Evolutionary conservation across 2,888 invertebrate species (phyloP).

Genomic region (Heliconius cydno): DNA sequence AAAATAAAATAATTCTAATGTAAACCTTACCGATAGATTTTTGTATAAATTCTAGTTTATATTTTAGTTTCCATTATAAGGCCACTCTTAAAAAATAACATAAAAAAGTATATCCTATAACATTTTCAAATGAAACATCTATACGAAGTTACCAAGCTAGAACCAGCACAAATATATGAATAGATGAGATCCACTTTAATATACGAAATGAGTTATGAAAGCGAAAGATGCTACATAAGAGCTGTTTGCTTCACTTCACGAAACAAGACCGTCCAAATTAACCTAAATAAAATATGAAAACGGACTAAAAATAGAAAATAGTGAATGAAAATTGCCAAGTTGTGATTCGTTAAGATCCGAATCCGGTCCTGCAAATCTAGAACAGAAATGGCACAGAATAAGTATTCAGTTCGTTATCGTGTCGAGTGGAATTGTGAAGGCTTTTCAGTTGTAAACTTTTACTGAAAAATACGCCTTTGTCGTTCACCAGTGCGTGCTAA

Average conservation of each 20-base stretch:
- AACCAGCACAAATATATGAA: not conserved
- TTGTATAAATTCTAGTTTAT: too few species aligned
- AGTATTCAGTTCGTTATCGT: constrained; percentile 47
- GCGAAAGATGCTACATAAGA: not conserved
- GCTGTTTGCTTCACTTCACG: not conserved
- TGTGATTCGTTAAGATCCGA: constrained; percentile 39
- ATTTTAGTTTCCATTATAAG: too few species aligned
- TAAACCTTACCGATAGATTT: too few species aligned
- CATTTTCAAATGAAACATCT: not conserved
- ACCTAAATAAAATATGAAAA: constrained; percentile 33
- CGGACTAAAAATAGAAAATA: constrained; percentile 12
- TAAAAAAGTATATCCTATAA: not conserved
- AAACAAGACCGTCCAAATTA: constrained; percentile 28
- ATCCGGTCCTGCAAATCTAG: constrained; percentile 23
- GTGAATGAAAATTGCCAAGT: constrained; percentile 27
- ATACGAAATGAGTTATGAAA: constrained; percentile 7
- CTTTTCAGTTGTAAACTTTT: constrained; percentile 49
- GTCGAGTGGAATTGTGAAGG: constrained; percentile 52
- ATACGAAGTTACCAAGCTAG: not conserved
- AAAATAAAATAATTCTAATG: not conserved
- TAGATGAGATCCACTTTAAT: constrained; percentile 1
- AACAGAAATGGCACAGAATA: constrained; percentile 37
- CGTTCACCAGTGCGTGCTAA: constrained; percentile 40
- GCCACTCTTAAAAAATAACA: too few species aligned
- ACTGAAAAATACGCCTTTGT: constrained; percentile 49